Evolutionary conservation across 2,888 invertebrate species (phyloP), one percentile per base, ranked within the genome.

Genomic region (Calliscelio sp.): DNA sequence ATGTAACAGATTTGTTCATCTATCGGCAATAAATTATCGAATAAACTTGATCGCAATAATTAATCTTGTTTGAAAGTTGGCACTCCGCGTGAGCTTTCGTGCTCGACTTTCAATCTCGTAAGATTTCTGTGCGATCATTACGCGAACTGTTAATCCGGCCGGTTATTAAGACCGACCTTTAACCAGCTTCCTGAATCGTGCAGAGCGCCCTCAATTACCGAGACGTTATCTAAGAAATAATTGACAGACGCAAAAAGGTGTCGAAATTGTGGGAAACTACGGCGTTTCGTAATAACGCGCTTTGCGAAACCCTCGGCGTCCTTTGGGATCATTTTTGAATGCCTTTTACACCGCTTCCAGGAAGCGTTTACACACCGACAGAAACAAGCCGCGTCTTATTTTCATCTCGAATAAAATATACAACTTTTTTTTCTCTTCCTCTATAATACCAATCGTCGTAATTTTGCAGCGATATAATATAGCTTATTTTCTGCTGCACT

Each of bases 151-250:
- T 65, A 73, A 80, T 80, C 65, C 57, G 24, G 22, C 41, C 32
- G 28, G 49, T 73, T 81, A 73, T 51, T 65, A 73, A 74, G 57
- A 49, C 38, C 59, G 32, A 51, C 51, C 51, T 66, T 74, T 68
- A 68, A 59, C 59, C 38, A 61, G 57, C 71, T 82, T 55, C 71
- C 70, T 63, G 70, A 70, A 75, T 75, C 74, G 20, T 49, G 68
- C 16, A 24, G 38, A 68, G 38, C 32, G 68, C 57, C 41, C 38
- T 49, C 46, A 70, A 77, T 81, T 75, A 63, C 55, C 20, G 44
- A 38, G 25, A 49, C 55, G 44, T 59, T 46, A 78, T 68, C 44
- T 71, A 44, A 28, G 65, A 71, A 63, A 79, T 70, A 61, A 61
- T 70, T 71, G 59, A 59, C 44, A 41, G 25, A 53, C 11, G 51